These are phyloP conservation scores for Troilus luridus DNA, from an alignment of 2,888 invertebrate species.

Conservation along the genomic window DNA sequence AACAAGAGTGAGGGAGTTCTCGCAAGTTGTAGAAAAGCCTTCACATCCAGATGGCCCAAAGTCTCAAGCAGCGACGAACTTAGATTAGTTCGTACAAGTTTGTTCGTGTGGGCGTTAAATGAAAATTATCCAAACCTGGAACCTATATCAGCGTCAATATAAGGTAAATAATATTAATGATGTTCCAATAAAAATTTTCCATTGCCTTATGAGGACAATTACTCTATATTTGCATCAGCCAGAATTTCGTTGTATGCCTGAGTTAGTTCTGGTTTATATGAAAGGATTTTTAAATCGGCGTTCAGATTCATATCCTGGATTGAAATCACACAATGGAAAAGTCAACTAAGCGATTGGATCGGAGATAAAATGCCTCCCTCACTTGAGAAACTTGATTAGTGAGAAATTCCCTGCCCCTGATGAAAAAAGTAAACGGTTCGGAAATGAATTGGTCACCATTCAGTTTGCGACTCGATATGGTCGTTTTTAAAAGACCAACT, in stretches of 20 bases:
- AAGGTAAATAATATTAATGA: background rate
- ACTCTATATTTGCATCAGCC: background rate
- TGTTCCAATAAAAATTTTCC: background rate
- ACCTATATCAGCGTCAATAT: background rate
- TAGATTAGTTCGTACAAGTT: background rate
- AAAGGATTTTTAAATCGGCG: background rate
- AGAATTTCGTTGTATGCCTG: too few relatives aligned
- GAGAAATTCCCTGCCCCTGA: background rate
- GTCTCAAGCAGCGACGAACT: background rate
- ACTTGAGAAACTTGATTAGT: constrained; percentile 17
- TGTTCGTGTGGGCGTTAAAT: background rate
- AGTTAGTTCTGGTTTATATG: background rate
- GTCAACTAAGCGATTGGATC: background rate
- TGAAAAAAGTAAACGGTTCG: background rate
- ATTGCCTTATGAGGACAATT: background rate
- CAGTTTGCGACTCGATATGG: background rate
- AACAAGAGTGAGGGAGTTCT: background rate
- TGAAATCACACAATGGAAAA: background rate
- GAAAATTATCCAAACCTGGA: background rate
- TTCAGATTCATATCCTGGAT: background rate
- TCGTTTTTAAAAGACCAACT: background rate
- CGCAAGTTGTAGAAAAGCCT: background rate
- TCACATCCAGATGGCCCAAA: background rate
- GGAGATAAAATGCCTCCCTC: background rate
- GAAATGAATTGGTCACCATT: background rate